phyloP scores from a whole-genome alignment of 2,888 invertebrate species.

The Chorisops tibialis region DNA sequence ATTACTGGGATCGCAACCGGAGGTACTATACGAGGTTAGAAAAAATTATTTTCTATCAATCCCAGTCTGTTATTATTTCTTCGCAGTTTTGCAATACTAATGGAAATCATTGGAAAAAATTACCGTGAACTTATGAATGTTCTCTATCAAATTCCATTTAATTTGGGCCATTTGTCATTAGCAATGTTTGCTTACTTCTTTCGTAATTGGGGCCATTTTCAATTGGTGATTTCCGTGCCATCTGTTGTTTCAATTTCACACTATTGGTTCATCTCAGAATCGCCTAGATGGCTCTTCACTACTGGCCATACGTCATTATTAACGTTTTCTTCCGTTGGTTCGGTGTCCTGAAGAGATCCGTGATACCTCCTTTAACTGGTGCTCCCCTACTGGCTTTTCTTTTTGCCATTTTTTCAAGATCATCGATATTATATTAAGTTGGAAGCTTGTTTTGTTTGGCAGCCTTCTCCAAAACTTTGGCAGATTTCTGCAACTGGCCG shows the following conservation, averaged over 20 bases:
- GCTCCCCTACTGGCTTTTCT: slow-evolving; percentile 41
- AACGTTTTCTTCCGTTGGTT: slow-evolving; percentile 67
- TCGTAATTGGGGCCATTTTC: slow-evolving; percentile 63
- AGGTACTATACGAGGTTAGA: slow-evolving; percentile 71
- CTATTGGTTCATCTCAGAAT: slow-evolving; percentile 72
- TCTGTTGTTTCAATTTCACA: slow-evolving; percentile 60
- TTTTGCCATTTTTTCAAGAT: slow-evolving; percentile 52
- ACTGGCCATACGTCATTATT: slow-evolving; percentile 64
- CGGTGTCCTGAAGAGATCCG: slow-evolving; percentile 67
- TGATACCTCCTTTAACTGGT: slow-evolving; percentile 55
- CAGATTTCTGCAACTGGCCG: slow-evolving; percentile 61
- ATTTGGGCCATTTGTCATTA: slow-evolving; percentile 61
- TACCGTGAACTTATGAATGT: slow-evolving; percentile 51
- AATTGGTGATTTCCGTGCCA: slow-evolving; percentile 62
- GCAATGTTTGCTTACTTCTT: slow-evolving; percentile 61
- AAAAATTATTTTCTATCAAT: too few relatives aligned
- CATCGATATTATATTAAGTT: slow-evolving; percentile 53
- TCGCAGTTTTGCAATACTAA: slow-evolving; percentile 58
- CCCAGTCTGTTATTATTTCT: slow-evolving; percentile 8
- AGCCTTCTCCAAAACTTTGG: slow-evolving; percentile 61
- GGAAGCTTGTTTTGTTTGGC: slow-evolving; percentile 59
- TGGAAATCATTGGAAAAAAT: slow-evolving; percentile 52
- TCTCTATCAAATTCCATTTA: slow-evolving; percentile 64
- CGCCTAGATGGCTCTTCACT: slow-evolving; percentile 74
- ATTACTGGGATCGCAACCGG: slow-evolving; percentile 73